Evolutionary conservation across 2,797 vertebrate genomes (phyloP), one percentile per base, ranked within the genome.

Genomic region (Triplophysa bombifrons): DNA sequence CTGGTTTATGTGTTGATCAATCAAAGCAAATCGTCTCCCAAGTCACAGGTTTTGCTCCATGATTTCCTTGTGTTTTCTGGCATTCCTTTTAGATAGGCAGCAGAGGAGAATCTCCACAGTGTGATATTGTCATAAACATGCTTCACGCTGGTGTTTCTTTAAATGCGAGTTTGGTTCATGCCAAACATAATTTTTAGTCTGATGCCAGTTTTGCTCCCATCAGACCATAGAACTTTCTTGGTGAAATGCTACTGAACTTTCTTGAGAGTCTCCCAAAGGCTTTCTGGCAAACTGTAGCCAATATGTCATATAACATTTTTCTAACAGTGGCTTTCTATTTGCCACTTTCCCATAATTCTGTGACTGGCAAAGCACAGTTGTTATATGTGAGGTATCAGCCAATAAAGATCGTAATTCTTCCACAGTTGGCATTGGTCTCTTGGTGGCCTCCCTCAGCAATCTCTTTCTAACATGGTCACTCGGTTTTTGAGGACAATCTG

Each of bases 381-480:
- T 63, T 34, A 30, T 30, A 61, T 34, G 27, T 14, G 58, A 25
- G 27, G 58, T 34, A 16, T 63, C 27, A 61, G 60, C 27, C 60
- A 63, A 30, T 34, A 14, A 63, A 63, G 60, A 16, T 63, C 14
- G 2, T 61, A 61, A 61, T 27, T 34, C 5, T 63, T 61, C 27
- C 60, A 63, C 60, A 34, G 27, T 63, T 63, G 27, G 13, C 60
- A 63, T 16, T 63, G 60, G 27, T 63, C 60, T 63, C 60, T 63
- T 30, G 27, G 27, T 63, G 60, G 63, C 63, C 63, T 41, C 19
- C 11, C 63, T 64, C 17, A n/a, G 30, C 30, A 64, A 38, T 64
- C 9, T 64, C 61, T 4, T 65, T 38, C 17, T 64, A 38, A 65
- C 17, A 65, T 9, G 9, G 63, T 65, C 63, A 65, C 10, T 41